Evolutionary conservation across 2,797 vertebrate genomes (phyloP).

Genomic region (Staurois parvus): DNA sequence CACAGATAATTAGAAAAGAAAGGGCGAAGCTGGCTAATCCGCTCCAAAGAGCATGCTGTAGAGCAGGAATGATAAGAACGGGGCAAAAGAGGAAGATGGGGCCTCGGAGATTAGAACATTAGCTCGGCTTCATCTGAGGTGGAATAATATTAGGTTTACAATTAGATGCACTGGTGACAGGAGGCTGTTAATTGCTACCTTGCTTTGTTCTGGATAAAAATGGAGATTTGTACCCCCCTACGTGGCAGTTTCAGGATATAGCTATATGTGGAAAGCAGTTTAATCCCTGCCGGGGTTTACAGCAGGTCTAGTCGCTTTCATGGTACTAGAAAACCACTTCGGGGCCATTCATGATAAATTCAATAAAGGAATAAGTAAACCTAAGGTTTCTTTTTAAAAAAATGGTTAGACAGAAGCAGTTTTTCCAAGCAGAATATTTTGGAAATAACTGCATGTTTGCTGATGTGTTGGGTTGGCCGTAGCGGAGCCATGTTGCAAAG

Average conservation of each 20-base stretch:
- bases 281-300: no score
- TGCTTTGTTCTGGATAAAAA: slow-evolving; percentile 1
- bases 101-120: neutral
- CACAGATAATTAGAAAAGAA: slow-evolving; percentile 26
- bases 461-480: neutral
- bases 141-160: slow-evolving; percentile 2
- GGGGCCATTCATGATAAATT: no score
- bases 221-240: neutral
- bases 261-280: no score
- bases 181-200: neutral
- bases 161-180: neutral
- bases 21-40: slow-evolving; percentile 4
- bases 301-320: no score
- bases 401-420: no score
- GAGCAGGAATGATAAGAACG: neutral
- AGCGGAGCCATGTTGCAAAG: neutral
- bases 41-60: neutral
- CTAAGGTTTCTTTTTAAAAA: no score
- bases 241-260: no score
- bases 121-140: neutral
- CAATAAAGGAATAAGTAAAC: no score
- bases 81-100: neutral
- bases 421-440: no score
- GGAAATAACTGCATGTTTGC: no score
- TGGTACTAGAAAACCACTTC: no score